phyloP scores from a whole-genome alignment of 2,113 vertebrate genomes.

The Pardalotus punctatus region DNA sequence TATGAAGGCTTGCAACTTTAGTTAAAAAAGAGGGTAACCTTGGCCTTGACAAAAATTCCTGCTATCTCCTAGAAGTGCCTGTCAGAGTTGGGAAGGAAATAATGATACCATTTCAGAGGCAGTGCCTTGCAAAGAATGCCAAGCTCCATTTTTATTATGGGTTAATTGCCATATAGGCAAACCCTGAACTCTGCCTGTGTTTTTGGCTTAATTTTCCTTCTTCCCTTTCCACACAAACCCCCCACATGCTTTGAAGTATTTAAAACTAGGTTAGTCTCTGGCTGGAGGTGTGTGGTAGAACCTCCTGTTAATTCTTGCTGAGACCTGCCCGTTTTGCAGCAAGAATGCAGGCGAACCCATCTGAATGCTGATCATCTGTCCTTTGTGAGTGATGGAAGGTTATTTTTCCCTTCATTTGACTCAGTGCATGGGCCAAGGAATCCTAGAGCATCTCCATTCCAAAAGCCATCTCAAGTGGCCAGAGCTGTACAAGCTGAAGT shows the following conservation, averaged over 20 bases:
- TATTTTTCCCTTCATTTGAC: conserved; percentile 13
- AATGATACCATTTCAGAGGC: not conserved
- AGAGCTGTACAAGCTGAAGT: not conserved
- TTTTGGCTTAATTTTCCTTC: conserved; percentile 46
- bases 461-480: not conserved
- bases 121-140: not conserved
- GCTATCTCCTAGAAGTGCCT: not conserved
- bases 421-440: not conserved
- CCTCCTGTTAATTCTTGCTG: conserved; percentile 63
- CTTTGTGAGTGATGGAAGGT: not conserved
- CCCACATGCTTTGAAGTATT: conserved; percentile 55
- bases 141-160: not conserved
- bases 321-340: conserved; percentile 64
- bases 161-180: conserved; percentile 12
- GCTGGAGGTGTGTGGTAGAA: conserved; percentile 62
- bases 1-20: not conserved
- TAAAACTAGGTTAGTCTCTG: conserved; percentile 57
- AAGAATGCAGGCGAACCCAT: conserved; percentile 60
- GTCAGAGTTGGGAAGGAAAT: conserved; percentile 20
- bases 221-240: conserved; percentile 35
- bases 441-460: not conserved
- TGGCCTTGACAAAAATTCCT: not conserved
- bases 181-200: conserved; percentile 45
- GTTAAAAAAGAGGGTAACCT: not conserved
- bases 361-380: conserved; percentile 32